Percentiles rank a stretch among this genome's conserved stretches.
phyloP scores from a whole-genome alignment of 92 coral and sea anemone species.

The Porites divaricata region DNA sequence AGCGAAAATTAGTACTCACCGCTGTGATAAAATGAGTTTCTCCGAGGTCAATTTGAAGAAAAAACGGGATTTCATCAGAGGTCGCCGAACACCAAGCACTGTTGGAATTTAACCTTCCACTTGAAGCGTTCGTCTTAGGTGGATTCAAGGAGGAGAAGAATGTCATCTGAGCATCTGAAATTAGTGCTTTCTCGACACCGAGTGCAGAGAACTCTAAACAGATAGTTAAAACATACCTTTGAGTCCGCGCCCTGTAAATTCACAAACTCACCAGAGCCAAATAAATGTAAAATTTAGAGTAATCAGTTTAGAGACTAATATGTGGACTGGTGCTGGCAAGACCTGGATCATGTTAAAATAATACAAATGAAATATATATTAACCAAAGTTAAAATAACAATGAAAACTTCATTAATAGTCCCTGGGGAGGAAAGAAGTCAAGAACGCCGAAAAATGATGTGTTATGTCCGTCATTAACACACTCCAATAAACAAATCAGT shows the following conservation, averaged over 20 bases:
- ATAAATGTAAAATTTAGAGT: no score
- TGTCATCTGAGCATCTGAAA: conserved; percentile 24
- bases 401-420: no score
- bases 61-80: neutral
- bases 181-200: conserved; percentile 8
- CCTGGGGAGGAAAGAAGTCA: no score
- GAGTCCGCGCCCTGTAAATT: neutral
- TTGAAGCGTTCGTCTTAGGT: neutral
- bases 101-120: conserved; percentile 21
- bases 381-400: no score
- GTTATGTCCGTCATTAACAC: no score
- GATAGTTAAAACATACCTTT: neutral
- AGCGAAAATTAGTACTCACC: neutral
- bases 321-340: no score
- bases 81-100: conserved; percentile 32
- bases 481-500: no score
- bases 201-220: conserved; percentile 7
- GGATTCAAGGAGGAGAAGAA: conserved; percentile 15
- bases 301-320: no score
- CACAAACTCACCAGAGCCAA: no score
- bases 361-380: no score
- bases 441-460: no score
- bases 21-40: conserved; percentile 10
- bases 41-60: conserved; percentile 16
- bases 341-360: no score